Conservation (phyloP, 30 jellyfish, hydroid and myxozoan species). For the Chironex yamaguchii region DNA sequence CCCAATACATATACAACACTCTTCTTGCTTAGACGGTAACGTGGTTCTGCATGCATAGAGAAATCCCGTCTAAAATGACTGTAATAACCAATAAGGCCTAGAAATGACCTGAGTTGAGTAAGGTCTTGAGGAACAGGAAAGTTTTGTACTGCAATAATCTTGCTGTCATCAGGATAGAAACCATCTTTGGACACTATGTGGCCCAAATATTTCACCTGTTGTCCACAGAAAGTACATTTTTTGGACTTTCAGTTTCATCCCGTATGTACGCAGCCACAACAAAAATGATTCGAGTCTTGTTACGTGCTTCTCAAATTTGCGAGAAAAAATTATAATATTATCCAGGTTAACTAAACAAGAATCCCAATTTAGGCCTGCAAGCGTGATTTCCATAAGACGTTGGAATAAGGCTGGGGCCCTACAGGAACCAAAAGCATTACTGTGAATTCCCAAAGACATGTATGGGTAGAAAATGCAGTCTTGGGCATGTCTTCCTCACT, state of each 20-base stretch:
- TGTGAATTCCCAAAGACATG: too few relatives aligned
- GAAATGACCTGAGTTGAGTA: too few relatives aligned
- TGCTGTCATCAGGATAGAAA: too few relatives aligned
- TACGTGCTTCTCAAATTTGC: neutral
- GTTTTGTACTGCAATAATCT: neutral
- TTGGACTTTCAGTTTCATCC: too few relatives aligned
- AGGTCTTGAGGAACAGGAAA: too few relatives aligned
- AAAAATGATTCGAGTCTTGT: neutral
- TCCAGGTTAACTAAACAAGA: neutral
- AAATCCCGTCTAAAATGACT: neutral
- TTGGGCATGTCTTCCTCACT: neutral
- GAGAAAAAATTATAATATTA: neutral
- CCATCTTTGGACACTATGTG: too few relatives aligned
- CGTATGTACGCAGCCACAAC: too few relatives aligned
- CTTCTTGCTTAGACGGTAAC: neutral
- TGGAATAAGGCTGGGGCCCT: neutral
- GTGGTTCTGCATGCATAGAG: neutral
- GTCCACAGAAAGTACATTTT: too few relatives aligned
- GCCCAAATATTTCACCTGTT: too few relatives aligned
- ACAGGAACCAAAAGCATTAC: neutral
- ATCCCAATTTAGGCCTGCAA: neutral
- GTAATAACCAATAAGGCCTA: too few relatives aligned
- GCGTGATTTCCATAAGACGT: neutral
- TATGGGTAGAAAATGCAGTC: slow-evolving; percentile 2
- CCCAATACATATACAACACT: neutral